A percentile compares a stretch with the other conserved stretches of the same genome.
Conservation (phyloP, 1,140 invertebrate genomes). For the Leptonema lineaticorne region DNA sequence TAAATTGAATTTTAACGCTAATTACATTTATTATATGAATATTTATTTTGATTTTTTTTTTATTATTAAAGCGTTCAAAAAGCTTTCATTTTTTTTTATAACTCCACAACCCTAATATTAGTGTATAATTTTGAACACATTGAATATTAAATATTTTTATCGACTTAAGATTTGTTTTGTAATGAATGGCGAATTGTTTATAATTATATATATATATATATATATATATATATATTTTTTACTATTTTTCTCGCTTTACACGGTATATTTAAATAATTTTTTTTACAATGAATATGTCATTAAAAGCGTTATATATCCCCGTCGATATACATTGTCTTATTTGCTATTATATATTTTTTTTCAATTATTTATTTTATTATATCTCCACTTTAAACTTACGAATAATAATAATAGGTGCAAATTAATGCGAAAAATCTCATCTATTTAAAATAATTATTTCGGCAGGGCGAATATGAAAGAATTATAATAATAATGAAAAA, state of each 20-base stretch:
- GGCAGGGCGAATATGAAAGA: slow-evolving; percentile 8
- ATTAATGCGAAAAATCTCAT: slow-evolving; percentile 14
- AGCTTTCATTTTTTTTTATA: no score
- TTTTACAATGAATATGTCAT: slow-evolving; percentile 3
- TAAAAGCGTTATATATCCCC: slow-evolving; percentile 31
- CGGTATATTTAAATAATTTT: neutral
- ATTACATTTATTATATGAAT: no score
- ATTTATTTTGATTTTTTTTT: no score
- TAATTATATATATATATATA: no score
- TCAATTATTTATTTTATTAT: neutral
- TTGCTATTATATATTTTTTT: neutral
- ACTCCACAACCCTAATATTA: no score
- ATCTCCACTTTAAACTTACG: slow-evolving; percentile 5
- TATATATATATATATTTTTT: neutral
- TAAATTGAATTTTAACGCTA: no score
- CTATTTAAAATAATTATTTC: neutral
- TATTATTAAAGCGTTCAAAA: no score
- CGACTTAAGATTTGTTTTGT: no score
- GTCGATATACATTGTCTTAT: slow-evolving; percentile 21
- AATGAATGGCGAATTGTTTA: no score
- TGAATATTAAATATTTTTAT: no score
- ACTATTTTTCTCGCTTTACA: neutral
- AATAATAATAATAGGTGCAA: slow-evolving; percentile 7
- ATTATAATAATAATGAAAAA: no score
- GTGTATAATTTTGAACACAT: no score